Conservation (phyloP, 2,888 invertebrate genomes). For the Nemurella pictetii region DNA sequence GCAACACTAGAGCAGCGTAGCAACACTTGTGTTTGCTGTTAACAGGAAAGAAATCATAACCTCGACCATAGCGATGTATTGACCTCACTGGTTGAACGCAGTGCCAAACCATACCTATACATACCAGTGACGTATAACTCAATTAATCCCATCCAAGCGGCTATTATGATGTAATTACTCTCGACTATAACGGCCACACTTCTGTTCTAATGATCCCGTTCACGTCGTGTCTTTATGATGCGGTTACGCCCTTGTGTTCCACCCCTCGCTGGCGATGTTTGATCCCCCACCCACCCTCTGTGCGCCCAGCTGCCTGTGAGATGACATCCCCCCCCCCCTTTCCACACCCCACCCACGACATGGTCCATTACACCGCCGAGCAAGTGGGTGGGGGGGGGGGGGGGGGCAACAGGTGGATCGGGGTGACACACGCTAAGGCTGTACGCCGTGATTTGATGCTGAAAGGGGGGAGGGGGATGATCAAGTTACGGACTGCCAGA, state of each 20-base stretch:
- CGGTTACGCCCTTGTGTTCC: not conserved
- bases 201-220: not conserved
- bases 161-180: no score
- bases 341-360: not conserved
- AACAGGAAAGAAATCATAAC: no score
- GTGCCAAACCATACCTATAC: no score
- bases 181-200: no score
- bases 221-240: not conserved
- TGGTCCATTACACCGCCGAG: not conserved
- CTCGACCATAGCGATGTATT: no score
- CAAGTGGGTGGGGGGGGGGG: not conserved
- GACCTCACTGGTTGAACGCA: no score
- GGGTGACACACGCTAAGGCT: not conserved
- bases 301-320: not conserved
- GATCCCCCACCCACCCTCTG: not conserved
- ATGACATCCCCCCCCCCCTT: not conserved
- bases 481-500: no score
- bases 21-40: no score
- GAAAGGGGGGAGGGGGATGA: not conserved
- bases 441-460: not conserved
- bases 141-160: no score
- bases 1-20: no score
- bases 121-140: no score
- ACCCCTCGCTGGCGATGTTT: not conserved
- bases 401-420: not conserved